Base-by-base conservation (phyloP, 2,797 vertebrate genomes). In the Rachycentron canadum region DNA sequence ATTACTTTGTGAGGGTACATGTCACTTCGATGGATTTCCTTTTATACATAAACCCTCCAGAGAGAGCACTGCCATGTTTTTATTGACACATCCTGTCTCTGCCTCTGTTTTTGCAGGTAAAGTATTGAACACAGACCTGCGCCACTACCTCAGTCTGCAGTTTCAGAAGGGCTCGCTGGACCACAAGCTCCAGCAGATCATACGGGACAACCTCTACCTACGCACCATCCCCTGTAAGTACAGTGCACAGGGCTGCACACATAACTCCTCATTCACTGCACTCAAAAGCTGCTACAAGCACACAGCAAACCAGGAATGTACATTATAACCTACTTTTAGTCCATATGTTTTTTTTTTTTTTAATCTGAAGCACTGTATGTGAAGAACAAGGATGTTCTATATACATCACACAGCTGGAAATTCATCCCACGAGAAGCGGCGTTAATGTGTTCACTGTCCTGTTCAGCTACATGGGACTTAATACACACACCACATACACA, bases 211-310 rank as follows among this genome's bases (percentile, higher is more conserved):
- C 93, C 97, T 99, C 88, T 99, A 99, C 93, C 92, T 99, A 86
- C 97, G 98, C 93, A 99, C 98, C 86, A 99, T 99, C 91, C 98
- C 98, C 81, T 99, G 98, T 99, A 93, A 98, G 98, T 98, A 65
- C 52, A 10, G 9, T 32, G 0, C 0, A 8, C 67, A 19, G 21
- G 8, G 2, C 14, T 14, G 6, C 34, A 49, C 13, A 5, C 1
- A 14, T 25, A 41, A 53, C 28, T 45, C 67, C 11, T 53, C 40
- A 36, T 45, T 73, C 52, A 34, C 10, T 13, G 25, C 56, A 23
- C 45, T 61, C 45, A 6, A 23, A 32, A 41, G 21, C 49, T 72
- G 30, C 30, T 32, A 36, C 10, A 7, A 58, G 58, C 30, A 23
- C 50, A 66, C 34, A 78, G 68, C 34, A 19, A 36, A 26, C 50